Evolutionary conservation across 2,888 invertebrate species (phyloP).

Genomic region (Drosophila austrosaltans): DNA sequence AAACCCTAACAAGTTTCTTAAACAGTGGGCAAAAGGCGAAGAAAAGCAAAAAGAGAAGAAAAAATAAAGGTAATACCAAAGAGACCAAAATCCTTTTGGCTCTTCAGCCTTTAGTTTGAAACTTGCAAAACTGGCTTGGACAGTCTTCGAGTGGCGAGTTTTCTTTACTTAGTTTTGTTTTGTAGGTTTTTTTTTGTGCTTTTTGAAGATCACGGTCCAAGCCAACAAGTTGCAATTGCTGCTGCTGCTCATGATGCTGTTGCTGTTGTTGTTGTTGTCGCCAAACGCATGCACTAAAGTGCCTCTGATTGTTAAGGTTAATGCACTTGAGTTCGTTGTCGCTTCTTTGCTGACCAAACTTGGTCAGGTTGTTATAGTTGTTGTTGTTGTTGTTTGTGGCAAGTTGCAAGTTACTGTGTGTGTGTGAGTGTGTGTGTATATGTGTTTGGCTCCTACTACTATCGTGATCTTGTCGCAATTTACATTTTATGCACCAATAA

Average conservation of each 20-base stretch:
- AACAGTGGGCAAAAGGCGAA: neutral
- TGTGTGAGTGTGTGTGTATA: neutral
- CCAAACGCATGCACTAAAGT: slow-evolving; percentile 78
- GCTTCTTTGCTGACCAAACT: slow-evolving; percentile 75
- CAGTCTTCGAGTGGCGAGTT: slow-evolving; percentile 37
- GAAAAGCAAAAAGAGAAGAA: slow-evolving; percentile 23
- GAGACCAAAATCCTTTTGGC: slow-evolving; percentile 44
- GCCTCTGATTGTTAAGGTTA: slow-evolving; percentile 77
- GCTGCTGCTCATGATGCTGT: slow-evolving; percentile 44
- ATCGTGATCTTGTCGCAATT: slow-evolving; percentile 53
- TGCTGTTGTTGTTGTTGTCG: slow-evolving; percentile 66
- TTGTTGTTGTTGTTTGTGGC: slow-evolving; percentile 9
- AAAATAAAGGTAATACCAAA: slow-evolving; percentile 34
- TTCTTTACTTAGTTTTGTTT: slow-evolving; percentile 46
- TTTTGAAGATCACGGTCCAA: slow-evolving; percentile 78
- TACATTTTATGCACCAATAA: slow-evolving; percentile 31
- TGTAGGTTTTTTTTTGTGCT: slow-evolving; percentile 59
- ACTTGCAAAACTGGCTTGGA: slow-evolving; percentile 74
- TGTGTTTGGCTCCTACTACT: slow-evolving; percentile 1
- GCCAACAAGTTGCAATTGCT: slow-evolving; percentile 60
- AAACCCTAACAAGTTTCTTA: slow-evolving; percentile 59
- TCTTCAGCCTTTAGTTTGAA: slow-evolving; percentile 56
- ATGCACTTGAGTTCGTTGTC: slow-evolving; percentile 81
- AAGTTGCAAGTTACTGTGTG: neutral
- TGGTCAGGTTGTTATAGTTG: slow-evolving; percentile 32